phyloP scores from a whole-genome alignment of 2,797 vertebrate genomes.

The Centropyge bicolor region DNA sequence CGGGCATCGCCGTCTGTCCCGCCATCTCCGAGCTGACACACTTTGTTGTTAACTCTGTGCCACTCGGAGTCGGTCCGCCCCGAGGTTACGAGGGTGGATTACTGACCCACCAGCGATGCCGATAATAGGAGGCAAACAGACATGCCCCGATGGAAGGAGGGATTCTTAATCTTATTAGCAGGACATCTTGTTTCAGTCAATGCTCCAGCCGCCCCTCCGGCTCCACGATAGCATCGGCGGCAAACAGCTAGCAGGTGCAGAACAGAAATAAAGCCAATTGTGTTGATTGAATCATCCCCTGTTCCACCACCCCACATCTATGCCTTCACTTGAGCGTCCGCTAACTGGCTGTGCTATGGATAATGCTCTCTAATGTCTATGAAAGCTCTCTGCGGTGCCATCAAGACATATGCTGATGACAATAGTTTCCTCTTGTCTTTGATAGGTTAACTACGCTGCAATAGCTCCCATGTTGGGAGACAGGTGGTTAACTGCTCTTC shows the following conservation, averaged over 20 bases:
- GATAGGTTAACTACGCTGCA: constrained; percentile 57
- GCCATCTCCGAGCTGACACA: constrained; percentile 45
- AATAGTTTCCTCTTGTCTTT: constrained; percentile 51
- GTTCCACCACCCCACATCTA: constrained; percentile 50
- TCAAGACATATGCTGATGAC: constrained; percentile 69
- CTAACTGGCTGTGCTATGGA: constrained; percentile 56
- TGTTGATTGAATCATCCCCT: constrained; percentile 70
- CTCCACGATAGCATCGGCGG: constrained; percentile 70
- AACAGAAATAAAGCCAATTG: constrained; percentile 75
- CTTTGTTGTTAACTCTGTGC: constrained; percentile 54
- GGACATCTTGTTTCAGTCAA: constrained; percentile 76
- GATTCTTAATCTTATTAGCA: constrained; percentile 75
- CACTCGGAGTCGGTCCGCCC: constrained; percentile 52
- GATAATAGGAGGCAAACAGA: constrained; percentile 67
- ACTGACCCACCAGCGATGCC: constrained; percentile 58
- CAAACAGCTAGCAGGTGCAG: constrained; percentile 76
- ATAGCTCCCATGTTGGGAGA: constrained; percentile 54
- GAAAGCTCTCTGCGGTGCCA: constrained; percentile 47
- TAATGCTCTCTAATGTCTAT: constrained; percentile 63
- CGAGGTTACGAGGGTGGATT: constrained; percentile 60
- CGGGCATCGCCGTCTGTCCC: constrained; percentile 30
- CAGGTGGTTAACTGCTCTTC: constrained; percentile 63
- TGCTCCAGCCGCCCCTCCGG: constrained; percentile 60
- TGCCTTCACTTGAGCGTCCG: constrained; percentile 61
- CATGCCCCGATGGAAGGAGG: constrained; percentile 68